These are phyloP conservation scores for Ephydatia muelleri DNA, from an alignment of 37 sponge, comb jelly and placozoan genomes.

Conservation along the genomic window DNA sequence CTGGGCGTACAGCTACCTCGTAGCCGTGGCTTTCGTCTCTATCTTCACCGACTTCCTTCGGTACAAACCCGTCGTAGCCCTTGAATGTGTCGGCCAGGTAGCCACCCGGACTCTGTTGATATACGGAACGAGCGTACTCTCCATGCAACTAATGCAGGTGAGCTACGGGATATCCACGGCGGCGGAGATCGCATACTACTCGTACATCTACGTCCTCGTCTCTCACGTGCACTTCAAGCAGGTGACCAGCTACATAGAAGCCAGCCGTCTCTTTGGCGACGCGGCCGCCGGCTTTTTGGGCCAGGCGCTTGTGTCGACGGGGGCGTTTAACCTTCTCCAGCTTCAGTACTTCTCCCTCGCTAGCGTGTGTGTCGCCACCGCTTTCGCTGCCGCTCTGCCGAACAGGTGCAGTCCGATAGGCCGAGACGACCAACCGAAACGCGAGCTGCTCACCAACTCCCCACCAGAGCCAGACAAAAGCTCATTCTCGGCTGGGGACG, in stretches of 20 bases:
- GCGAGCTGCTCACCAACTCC: not conserved
- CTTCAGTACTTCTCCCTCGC: slow-evolving; percentile 79
- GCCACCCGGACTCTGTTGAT: slow-evolving; percentile 71
- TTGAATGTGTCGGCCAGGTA: slow-evolving; percentile 72
- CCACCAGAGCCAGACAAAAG: not conserved
- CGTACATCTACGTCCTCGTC: slow-evolving; percentile 82
- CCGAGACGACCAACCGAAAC: not conserved
- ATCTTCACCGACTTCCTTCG: slow-evolving; percentile 69
- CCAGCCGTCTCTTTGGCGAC: slow-evolving; percentile 67
- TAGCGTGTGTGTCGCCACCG: slow-evolving; percentile 61
- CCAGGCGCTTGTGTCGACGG: slow-evolving; percentile 65
- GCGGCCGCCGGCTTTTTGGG: slow-evolving; percentile 60
- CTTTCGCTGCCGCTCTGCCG: slow-evolving; percentile 53
- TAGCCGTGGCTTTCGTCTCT: slow-evolving; percentile 53
- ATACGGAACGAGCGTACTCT: slow-evolving; percentile 55
- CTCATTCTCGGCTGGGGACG: not conserved
- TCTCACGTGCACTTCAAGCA: slow-evolving; percentile 55
- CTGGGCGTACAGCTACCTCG: slow-evolving; percentile 83
- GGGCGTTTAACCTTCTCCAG: slow-evolving; percentile 18
- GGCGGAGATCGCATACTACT: slow-evolving; percentile 85
- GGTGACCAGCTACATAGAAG: slow-evolving; percentile 62
- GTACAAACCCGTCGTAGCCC: slow-evolving; percentile 85
- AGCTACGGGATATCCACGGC: slow-evolving; percentile 83
- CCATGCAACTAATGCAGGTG: slow-evolving; percentile 81
- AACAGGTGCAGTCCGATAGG: not conserved